Percentiles rank a stretch among this genome's conserved stretches.
Conservation (phyloP, 2,888 invertebrate genomes). For the Euplagia quadripunctaria region DNA sequence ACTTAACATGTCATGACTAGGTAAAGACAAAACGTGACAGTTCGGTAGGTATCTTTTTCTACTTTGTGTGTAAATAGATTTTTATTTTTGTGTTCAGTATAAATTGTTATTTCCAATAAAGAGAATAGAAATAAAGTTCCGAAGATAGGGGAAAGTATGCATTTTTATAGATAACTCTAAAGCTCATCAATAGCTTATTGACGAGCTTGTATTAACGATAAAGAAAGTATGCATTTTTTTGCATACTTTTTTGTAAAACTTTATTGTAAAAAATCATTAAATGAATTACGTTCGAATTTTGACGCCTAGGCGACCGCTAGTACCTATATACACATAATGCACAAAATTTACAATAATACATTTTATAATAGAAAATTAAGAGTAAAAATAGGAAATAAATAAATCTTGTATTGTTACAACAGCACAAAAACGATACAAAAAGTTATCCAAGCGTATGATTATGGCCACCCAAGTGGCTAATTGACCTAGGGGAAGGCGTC, state of each 20-base stretch:
- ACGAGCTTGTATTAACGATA: too few relatives aligned
- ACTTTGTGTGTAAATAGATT: background rate
- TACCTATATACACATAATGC: too few relatives aligned
- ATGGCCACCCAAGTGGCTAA: conserved; percentile 67
- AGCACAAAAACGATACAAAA: conserved; percentile 29
- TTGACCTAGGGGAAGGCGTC: conserved; percentile 57
- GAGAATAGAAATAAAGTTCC: too few relatives aligned
- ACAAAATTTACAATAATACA: too few relatives aligned
- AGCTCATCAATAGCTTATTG: background rate
- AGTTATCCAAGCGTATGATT: conserved; percentile 41
- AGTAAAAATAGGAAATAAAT: background rate
- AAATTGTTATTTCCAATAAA: background rate
- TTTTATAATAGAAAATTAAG: background rate
- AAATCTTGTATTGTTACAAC: conserved; percentile 26
- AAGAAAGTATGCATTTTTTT: too few relatives aligned
- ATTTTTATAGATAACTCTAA: background rate
- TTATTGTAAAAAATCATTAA: too few relatives aligned
- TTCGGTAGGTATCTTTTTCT: too few relatives aligned
- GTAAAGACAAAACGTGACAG: background rate
- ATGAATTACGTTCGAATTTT: too few relatives aligned
- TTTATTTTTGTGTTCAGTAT: background rate
- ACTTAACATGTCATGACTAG: background rate
- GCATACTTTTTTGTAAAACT: too few relatives aligned
- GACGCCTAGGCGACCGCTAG: too few relatives aligned
- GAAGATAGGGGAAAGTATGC: background rate